phyloP scores from a whole-genome alignment of 2,113 vertebrate species.

The Periophthalmodon schlosseri region DNA sequence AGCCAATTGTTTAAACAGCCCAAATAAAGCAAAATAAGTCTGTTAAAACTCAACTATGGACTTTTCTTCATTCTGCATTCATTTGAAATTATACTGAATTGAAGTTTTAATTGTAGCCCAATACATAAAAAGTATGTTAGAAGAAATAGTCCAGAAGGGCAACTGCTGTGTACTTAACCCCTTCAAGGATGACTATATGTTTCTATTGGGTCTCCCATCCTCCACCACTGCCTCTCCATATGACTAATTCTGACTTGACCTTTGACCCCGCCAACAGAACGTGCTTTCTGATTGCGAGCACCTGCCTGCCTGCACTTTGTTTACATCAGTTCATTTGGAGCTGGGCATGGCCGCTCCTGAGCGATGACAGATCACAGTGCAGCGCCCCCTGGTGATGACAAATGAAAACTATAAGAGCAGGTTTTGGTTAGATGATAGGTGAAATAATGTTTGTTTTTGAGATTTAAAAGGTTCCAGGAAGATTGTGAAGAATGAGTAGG shows the following conservation, averaged over 20 bases:
- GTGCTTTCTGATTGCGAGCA: constrained; percentile 59
- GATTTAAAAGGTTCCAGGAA: background rate
- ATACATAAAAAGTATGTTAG: too few relatives aligned
- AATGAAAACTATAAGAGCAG: background rate
- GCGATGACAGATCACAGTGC: background rate
- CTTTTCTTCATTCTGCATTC: background rate
- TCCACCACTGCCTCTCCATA: too few relatives aligned
- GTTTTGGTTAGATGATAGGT: constrained; percentile 4
- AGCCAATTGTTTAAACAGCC: too few relatives aligned
- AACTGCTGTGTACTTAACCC: too few relatives aligned
- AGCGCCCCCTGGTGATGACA: constrained; percentile 17
- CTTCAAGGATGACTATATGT: too few relatives aligned
- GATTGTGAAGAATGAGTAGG: background rate
- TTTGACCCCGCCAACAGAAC: background rate
- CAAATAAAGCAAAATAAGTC: too few relatives aligned
- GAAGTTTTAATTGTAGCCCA: background rate
- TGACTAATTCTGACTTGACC: background rate
- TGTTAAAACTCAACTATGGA: background rate
- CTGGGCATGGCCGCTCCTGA: background rate
- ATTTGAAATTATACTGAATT: background rate
- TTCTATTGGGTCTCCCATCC: too few relatives aligned
- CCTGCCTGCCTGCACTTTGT: constrained; percentile 63
- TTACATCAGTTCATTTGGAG: background rate
- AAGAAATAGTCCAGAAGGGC: too few relatives aligned
- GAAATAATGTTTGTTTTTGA: background rate